Evolutionary conservation across 2,888 invertebrate genomes (phyloP).

Genomic region (Steinernema scapterisci): DNA sequence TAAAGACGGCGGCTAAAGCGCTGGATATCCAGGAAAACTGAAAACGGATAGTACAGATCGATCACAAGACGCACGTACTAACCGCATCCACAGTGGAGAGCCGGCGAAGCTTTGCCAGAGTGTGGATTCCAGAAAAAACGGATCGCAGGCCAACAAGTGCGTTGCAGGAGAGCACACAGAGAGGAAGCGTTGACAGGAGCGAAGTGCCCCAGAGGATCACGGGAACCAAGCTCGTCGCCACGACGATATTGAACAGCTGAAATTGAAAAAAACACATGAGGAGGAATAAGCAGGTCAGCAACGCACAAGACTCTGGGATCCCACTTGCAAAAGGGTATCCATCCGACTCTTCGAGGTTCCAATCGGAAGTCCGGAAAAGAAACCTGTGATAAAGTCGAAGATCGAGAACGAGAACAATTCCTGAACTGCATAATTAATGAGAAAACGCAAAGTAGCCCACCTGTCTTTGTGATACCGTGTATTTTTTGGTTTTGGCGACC

Average conservation of each 20-base stretch:
- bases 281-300: background rate
- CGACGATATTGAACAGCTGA: constrained; percentile 41
- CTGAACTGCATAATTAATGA: too few relatives aligned
- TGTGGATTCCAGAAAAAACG: constrained; percentile 36
- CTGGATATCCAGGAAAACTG: constrained; percentile 45
- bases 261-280: constrained; percentile 29
- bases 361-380: constrained; percentile 36
- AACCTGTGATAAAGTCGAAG: constrained; percentile 35
- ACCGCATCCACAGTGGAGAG: constrained; percentile 43
- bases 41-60: background rate
- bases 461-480: constrained; percentile 42
- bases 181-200: constrained; percentile 41
- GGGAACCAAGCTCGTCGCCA: constrained; percentile 42
- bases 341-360: constrained; percentile 34
- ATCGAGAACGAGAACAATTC: constrained; percentile 36
- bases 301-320: constrained; percentile 36
- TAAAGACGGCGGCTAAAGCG: constrained; percentile 39
- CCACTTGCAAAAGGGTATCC: constrained; percentile 37
- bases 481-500: constrained; percentile 43
- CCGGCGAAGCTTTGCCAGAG: constrained; percentile 37
- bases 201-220: constrained; percentile 40
- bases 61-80: too few relatives aligned
- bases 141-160: constrained; percentile 37
- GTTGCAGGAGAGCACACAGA: constrained; percentile 46
- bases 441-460: too few relatives aligned